Evolutionary conservation across 2,113 vertebrate genomes (phyloP).

Genomic region (Pterocles gutturalis): DNA sequence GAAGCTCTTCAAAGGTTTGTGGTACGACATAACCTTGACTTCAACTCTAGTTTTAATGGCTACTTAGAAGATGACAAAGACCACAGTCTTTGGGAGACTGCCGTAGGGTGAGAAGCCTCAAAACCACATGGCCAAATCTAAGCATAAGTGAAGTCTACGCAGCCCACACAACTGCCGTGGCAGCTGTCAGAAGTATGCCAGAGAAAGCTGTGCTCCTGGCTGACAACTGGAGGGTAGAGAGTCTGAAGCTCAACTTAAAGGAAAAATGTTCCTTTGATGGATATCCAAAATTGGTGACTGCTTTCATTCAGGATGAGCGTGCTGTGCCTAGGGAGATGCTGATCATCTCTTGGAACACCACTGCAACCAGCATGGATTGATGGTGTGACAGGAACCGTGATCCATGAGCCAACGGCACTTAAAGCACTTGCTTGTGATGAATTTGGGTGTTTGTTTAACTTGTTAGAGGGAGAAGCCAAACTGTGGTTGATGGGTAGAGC

Average conservation of each 20-base stretch:
- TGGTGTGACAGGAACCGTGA: background rate
- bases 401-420: background rate
- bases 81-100: constrained; percentile 22
- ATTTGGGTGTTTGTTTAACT: background rate
- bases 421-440: background rate
- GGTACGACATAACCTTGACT: constrained; percentile 62
- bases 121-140: constrained; percentile 41
- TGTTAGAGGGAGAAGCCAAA: background rate
- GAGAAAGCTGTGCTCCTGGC: constrained; percentile 21
- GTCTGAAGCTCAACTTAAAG: background rate
- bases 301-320: background rate
- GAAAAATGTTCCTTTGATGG: background rate
- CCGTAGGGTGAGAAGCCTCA: constrained; percentile 63
- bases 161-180: constrained; percentile 34
- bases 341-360: background rate
- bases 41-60: constrained; percentile 65
- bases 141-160: background rate
- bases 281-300: background rate
- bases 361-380: background rate
- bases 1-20: constrained; percentile 49
- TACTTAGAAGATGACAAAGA: constrained; percentile 60
- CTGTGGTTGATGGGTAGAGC: background rate
- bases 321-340: constrained; percentile 6
- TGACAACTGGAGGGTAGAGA: background rate
- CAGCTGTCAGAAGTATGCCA: constrained; percentile 6